Conservation (phyloP, 2,888 invertebrate species). For the Apoda limacodes region DNA sequence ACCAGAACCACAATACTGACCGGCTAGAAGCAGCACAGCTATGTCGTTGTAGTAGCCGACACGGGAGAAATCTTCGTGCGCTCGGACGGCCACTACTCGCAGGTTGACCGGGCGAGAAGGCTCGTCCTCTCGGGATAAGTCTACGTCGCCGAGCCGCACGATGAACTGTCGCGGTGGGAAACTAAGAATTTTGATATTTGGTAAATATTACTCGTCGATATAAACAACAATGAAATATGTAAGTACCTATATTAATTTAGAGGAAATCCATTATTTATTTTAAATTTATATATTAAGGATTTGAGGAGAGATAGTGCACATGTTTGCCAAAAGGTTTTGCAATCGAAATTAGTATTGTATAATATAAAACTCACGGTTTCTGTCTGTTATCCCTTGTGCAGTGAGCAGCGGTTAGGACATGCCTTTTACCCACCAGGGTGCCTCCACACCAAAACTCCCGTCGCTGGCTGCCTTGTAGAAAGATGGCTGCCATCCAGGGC, state of each 20-base stretch:
- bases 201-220: conserved; percentile 6
- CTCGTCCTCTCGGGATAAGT: conserved; percentile 85
- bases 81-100: conserved; percentile 80
- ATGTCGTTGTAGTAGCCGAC: conserved; percentile 97
- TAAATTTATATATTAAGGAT: too few species aligned
- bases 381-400: conserved; percentile 92
- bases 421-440: conserved; percentile 82
- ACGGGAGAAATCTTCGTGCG: conserved; percentile 87
- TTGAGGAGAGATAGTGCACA: too few species aligned
- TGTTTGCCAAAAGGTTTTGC: too few species aligned
- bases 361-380: conserved; percentile 77
- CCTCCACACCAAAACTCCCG: conserved; percentile 97
- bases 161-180: conserved; percentile 91
- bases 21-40: conserved; percentile 81
- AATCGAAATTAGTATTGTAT: too few species aligned
- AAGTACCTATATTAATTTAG: background rate
- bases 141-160: conserved; percentile 89
- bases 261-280: too few species aligned
- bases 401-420: conserved; percentile 92
- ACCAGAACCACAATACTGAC: too few species aligned
- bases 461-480: conserved; percentile 84
- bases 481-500: conserved; percentile 98
- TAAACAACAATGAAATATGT: background rate
- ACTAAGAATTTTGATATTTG: conserved; percentile 69
- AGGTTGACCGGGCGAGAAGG: conserved; percentile 86